A percentile compares a stretch with the other conserved stretches of the same genome.
phyloP scores from a whole-genome alignment of 2,888 invertebrate genomes.

The Cantharis rustica region DNA sequence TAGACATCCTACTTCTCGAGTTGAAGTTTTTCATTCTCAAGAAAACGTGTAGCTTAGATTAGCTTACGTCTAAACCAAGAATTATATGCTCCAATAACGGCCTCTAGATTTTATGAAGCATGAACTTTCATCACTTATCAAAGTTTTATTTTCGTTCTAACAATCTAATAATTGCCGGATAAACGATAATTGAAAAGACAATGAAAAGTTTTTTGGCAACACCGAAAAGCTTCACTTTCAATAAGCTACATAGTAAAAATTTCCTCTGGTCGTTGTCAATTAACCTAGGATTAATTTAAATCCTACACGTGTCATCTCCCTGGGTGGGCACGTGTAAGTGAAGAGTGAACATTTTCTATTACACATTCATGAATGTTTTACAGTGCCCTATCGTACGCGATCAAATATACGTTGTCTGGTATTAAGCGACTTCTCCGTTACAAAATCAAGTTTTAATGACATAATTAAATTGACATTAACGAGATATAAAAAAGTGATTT shows the following conservation, averaged over 20 bases:
- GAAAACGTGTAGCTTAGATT: background rate
- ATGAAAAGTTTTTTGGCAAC: background rate
- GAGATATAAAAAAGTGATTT: slow-evolving; percentile 6
- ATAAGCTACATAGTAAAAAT: too few species aligned
- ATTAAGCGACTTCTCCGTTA: background rate
- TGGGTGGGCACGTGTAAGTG: slow-evolving; percentile 52
- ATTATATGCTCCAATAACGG: background rate
- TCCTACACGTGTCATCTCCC: slow-evolving; percentile 43
- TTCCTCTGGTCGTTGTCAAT: slow-evolving; percentile 37
- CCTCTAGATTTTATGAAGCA: background rate
- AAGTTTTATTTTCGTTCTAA: background rate
- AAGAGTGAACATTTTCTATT: slow-evolving; percentile 31
- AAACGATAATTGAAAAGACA: background rate
- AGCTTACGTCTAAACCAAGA: background rate
- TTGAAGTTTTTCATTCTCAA: background rate
- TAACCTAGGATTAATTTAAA: slow-evolving; percentile 51
- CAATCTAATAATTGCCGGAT: background rate
- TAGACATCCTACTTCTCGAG: background rate
- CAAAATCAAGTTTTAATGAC: background rate
- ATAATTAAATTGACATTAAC: slow-evolving; percentile 14
- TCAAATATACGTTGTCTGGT: background rate
- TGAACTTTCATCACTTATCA: background rate
- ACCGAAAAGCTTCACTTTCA: too few species aligned
- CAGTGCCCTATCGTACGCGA: background rate
- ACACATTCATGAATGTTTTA: background rate